These are phyloP conservation scores for Tricholauxania praeusta DNA, from an alignment of 2,888 invertebrate genomes.

Conservation along the genomic window DNA sequence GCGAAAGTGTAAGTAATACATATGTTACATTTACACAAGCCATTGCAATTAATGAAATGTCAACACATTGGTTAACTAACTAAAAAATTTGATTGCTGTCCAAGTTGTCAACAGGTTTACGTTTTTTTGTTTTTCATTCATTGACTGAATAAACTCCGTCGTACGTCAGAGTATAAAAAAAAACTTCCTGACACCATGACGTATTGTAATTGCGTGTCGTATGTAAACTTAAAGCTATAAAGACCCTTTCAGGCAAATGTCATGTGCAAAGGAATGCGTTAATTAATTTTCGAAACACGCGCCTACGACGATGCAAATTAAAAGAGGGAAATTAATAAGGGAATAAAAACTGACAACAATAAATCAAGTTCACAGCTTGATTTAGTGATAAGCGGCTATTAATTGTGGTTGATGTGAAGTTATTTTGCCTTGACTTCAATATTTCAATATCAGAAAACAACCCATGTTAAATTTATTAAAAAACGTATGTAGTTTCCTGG, in stretches of 20 bases:
- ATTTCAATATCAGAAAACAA: too few relatives aligned
- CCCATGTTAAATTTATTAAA: too few relatives aligned
- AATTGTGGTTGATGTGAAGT: constrained; percentile 39
- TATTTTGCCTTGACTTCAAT: neutral
- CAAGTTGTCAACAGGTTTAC: constrained; percentile 19
- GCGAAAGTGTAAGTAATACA: too few relatives aligned
- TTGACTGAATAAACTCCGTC: neutral
- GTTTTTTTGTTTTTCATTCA: constrained; percentile 1
- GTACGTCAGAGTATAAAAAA: neutral
- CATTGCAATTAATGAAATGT: neutral
- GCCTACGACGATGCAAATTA: constrained; percentile 47
- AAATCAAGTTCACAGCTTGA: constrained; percentile 53
- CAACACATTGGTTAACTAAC: neutral
- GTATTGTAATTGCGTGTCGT: constrained; percentile 27
- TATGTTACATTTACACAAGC: too few relatives aligned
- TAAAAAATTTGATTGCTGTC: constrained; percentile 14
- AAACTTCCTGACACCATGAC: constrained; percentile 7
- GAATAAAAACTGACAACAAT: constrained; percentile 41
- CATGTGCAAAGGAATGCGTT: constrained; percentile 43
- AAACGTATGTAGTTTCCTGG: too few relatives aligned
- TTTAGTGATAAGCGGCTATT: constrained; percentile 48
- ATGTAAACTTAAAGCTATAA: constrained; percentile 1
- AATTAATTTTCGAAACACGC: constrained; percentile 51
- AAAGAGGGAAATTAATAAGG: constrained; percentile 10
- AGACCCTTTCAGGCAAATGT: constrained; percentile 38